A percentile compares a stretch with the other conserved stretches of the same genome.
phyloP scores from a whole-genome alignment of 1,140 invertebrate genomes.

The Aphis gossypii region DNA sequence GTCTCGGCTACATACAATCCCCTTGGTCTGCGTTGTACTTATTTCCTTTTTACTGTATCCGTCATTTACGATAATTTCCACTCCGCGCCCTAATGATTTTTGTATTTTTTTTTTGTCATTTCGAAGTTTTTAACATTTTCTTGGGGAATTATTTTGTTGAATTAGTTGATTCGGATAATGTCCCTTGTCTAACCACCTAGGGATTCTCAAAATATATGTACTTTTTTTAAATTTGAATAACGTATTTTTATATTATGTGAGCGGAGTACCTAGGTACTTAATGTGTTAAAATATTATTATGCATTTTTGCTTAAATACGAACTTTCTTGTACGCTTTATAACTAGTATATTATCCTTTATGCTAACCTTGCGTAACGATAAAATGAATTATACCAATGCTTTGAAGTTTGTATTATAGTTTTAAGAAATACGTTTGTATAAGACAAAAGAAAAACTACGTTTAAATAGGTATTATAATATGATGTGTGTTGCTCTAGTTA shows the following conservation, averaged over 20 bases:
- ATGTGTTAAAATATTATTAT: neutral
- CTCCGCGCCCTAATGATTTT: conserved; percentile 17
- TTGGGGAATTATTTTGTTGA: neutral
- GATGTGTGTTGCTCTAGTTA: neutral
- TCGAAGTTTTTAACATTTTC: neutral
- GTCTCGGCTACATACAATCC: neutral
- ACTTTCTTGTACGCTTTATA: neutral
- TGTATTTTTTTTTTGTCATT: neutral
- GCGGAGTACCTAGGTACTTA: neutral
- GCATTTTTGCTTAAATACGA: neutral
- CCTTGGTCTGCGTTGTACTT: neutral
- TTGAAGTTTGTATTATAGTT: neutral
- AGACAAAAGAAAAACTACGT: neutral
- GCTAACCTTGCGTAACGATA: neutral
- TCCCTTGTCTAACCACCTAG: neutral
- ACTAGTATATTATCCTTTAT: neutral
- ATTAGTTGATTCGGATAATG: neutral
- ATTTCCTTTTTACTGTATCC: neutral
- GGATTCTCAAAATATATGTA: neutral
- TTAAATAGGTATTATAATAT: neutral
- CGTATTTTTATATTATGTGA: neutral
- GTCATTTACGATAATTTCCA: neutral
- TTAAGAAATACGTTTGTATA: neutral
- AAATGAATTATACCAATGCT: neutral
- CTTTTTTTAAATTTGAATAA: neutral